phyloP scores from a whole-genome alignment of 2,113 vertebrate genomes.

The Stomatorhinus ivindoensis region DNA sequence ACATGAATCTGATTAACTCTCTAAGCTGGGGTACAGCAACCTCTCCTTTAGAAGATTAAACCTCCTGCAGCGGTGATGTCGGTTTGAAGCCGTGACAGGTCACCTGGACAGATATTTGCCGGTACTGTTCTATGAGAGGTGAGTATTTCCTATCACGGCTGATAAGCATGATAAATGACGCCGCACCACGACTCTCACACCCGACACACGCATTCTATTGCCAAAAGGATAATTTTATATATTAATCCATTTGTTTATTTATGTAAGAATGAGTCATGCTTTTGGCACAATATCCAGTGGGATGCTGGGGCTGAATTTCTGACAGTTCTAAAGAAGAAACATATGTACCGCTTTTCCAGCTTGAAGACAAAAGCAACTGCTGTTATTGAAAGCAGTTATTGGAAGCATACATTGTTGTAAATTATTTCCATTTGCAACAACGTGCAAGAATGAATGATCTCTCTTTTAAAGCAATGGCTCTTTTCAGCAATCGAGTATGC shows the following conservation, averaged over 20 bases:
- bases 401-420: background rate
- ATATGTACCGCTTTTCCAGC: background rate
- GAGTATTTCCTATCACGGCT: background rate
- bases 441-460: background rate
- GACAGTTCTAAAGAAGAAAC: background rate
- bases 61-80: background rate
- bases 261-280: conserved; percentile 1
- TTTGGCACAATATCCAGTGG: background rate
- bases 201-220: background rate
- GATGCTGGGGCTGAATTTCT: background rate
- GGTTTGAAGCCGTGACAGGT: background rate
- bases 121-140: background rate
- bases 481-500: background rate
- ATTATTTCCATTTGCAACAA: background rate
- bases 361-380: background rate
- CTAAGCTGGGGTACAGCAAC: background rate
- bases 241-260: conserved; percentile 4
- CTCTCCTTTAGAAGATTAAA: background rate
- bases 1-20: background rate
- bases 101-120: background rate
- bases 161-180: background rate
- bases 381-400: background rate
- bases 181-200: background rate
- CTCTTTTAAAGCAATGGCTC: background rate
- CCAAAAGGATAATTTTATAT: background rate